Percentiles rank a stretch among this genome's conserved stretches.
These are phyloP conservation scores for Aphaenogaster ashmeadi DNA, from an alignment of 1,140 invertebrate species.

Conservation along the genomic window DNA sequence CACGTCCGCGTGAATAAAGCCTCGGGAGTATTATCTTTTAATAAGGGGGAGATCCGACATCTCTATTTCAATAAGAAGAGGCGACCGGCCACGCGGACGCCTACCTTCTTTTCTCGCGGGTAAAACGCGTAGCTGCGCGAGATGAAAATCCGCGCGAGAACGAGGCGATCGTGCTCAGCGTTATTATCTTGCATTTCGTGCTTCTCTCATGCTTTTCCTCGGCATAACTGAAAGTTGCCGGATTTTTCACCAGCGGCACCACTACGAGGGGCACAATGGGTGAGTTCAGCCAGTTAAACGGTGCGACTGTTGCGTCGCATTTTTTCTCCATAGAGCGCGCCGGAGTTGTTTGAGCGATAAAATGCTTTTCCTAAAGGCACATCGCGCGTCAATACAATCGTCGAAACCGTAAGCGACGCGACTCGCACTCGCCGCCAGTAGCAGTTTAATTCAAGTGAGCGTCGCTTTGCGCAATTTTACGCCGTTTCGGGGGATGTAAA, in stretches of 20 bases:
- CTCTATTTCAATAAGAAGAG: constrained; percentile 65
- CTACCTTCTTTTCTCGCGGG: neutral
- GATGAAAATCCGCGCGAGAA: constrained; percentile 70
- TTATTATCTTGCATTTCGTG: constrained; percentile 52
- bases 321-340: constrained; percentile 5
- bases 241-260: constrained; percentile 30
- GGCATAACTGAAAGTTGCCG: constrained; percentile 41
- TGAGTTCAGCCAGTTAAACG: constrained; percentile 15
- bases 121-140: constrained; percentile 19
- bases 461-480: constrained; percentile 61
- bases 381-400: constrained; percentile 56
- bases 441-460: constrained; percentile 51
- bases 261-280: neutral
- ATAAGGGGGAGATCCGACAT: constrained; percentile 68
- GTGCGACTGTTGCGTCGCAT: constrained; percentile 21
- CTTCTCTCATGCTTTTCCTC: neutral
- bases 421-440: constrained; percentile 48
- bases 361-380: constrained; percentile 59
- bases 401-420: constrained; percentile 35
- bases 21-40: constrained; percentile 79
- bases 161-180: constrained; percentile 42
- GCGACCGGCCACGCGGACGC: neutral
- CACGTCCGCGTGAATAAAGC: constrained; percentile 67
- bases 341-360: constrained; percentile 47
- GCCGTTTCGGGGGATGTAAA: constrained; percentile 43